Conservation (phyloP, 1,140 invertebrate species). For the Psix sp. region DNA sequence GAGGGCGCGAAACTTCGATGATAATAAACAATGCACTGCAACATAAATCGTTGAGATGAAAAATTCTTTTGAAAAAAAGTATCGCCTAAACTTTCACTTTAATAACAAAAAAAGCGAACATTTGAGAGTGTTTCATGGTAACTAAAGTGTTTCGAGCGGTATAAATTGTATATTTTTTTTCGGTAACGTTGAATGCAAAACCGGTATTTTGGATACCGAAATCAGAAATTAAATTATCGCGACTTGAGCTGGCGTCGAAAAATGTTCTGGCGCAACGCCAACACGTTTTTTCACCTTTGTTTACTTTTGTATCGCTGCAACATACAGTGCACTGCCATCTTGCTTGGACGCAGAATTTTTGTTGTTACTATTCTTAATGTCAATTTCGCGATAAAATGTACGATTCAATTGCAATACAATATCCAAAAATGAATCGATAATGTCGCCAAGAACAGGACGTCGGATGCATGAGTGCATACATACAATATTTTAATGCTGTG, state of each 20-base stretch:
- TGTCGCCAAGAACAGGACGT: constrained; percentile 11
- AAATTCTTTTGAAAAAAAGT: no score
- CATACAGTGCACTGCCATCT: constrained; percentile 16
- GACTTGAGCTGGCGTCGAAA: constrained; percentile 15
- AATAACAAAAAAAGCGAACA: no score
- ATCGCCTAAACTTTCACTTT: no score
- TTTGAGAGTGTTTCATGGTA: no score
- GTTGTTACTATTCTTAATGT: constrained; percentile 1
- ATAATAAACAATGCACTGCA: no score
- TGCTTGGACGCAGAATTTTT: constrained; percentile 3
- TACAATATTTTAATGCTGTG: constrained; percentile 45
- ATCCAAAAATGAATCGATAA: constrained; percentile 43
- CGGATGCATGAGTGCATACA: constrained; percentile 25
- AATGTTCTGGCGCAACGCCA: constrained; percentile 23
- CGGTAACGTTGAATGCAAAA: background rate
- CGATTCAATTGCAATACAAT: constrained; percentile 48
- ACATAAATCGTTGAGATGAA: no score
- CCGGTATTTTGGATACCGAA: background rate
- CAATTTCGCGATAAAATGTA: constrained; percentile 22
- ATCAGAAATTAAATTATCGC: constrained; percentile 8
- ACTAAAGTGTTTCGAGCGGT: no score
- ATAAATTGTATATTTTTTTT: no score
- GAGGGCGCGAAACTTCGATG: no score
- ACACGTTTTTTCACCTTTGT: constrained; percentile 22
- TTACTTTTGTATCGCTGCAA: constrained; percentile 21